These are phyloP conservation scores for Halocynthia aurantium DNA, from an alignment of 23 tunicate genomes.

Conservation along the genomic window DNA sequence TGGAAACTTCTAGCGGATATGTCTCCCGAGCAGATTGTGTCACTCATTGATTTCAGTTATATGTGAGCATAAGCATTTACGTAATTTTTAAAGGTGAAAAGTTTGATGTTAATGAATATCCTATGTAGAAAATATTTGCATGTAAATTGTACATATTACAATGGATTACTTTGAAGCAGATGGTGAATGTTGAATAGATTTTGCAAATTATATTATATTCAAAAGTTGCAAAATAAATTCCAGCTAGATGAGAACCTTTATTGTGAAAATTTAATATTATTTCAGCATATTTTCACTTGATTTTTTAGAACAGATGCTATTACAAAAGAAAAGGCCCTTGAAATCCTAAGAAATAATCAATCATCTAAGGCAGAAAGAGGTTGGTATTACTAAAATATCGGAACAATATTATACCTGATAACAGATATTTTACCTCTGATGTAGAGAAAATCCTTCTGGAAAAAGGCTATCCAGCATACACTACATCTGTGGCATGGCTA, in stretches of 20 bases:
- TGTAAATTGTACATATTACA: too few relatives aligned
- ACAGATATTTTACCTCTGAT: background rate
- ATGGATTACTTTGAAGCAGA: too few relatives aligned
- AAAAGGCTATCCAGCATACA: slow-evolving; percentile 88
- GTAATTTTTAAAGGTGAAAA: background rate
- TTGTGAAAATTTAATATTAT: background rate
- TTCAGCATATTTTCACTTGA: background rate
- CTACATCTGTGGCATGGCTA: slow-evolving; percentile 90
- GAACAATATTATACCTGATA: background rate
- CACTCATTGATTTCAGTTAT: slow-evolving; percentile 86
- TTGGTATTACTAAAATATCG: background rate
- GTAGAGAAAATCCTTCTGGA: slow-evolving; percentile 41
- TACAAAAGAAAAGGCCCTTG: slow-evolving; percentile 68
- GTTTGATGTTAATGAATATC: too few relatives aligned
- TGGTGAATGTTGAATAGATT: too few relatives aligned
- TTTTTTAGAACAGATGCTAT: slow-evolving; percentile 62
- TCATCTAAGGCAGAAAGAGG: slow-evolving; percentile 63
- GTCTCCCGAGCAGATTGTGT: slow-evolving; percentile 83
- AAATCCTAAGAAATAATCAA: slow-evolving; percentile 52
- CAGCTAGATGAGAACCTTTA: background rate
- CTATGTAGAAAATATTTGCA: too few relatives aligned
- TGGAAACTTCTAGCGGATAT: slow-evolving; percentile 96
- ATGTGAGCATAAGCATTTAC: slow-evolving; percentile 39
- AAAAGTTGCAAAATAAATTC: too few relatives aligned
- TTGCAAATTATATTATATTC: too few relatives aligned